Evolutionary conservation across 2,888 invertebrate species (phyloP), one percentile per base, ranked within the genome.

Genomic region (Pseudolycoriella hygida): DNA sequence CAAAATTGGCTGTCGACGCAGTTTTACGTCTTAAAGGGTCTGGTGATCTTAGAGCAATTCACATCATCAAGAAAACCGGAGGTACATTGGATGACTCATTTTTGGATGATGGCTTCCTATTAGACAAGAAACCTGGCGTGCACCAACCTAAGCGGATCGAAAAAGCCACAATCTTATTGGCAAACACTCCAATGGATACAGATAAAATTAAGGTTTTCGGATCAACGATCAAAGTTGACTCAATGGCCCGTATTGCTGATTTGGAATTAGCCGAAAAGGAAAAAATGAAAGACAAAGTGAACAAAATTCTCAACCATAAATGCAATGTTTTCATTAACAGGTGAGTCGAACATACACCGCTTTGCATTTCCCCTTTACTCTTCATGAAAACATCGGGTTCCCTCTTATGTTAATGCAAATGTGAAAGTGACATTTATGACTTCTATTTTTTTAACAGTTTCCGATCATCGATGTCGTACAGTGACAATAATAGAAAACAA

Each of bases 181-280:
- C 97, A 11, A 99, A 99, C 64, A 99, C 98, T 10, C 93, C 98
- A 0, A 99, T 99, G 98, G 98, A 99, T 68, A 92, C 96, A 1
- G 98, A 99, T 61, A 99, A 99, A 69, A 94, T 98, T 53, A 97
- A 98, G 72, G 81, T 98, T 17, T 98, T 98, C 67, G 97, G 97
- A 40, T 94, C 94, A 38, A 81, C 90, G 51, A 93, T 89, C 52
- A 82, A 87, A 58, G 89, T 88, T 1, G 88, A 89, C 61, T 89
- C 89, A 0, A 80, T 89, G 77, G 80, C 88, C 1, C 88, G 97
- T 66, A 90, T 99, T 50, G 98, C 98, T 3, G 97, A 98, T 58
- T 69, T 99, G 43, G 98, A 99, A 68, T 67, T 86, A 41, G 97
- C 97, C 2, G 98, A 99, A 61, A 98, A 97, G 61, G 92, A 96